These are phyloP conservation scores for Margarornis squamiger DNA, from an alignment of 2,797 vertebrate species.

Conservation along the genomic window DNA sequence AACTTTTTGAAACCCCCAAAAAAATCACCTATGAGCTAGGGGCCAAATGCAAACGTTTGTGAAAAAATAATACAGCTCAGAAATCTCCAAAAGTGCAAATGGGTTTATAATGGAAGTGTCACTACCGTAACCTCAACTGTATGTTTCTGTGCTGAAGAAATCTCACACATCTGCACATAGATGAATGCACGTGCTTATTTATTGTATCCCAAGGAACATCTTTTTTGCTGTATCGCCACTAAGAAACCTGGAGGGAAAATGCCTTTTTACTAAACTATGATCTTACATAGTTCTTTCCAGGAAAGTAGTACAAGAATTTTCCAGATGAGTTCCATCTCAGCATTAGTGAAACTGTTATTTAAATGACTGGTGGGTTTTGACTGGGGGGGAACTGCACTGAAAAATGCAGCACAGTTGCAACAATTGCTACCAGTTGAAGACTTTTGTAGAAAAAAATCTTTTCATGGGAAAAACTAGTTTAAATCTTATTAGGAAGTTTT, in stretches of 20 bases:
- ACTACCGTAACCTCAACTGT: conserved; percentile 2
- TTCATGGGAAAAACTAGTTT: background rate
- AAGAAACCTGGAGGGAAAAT: background rate
- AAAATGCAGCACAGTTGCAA: background rate
- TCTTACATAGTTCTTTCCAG: background rate
- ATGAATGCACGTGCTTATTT: background rate
- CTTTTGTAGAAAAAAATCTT: background rate
- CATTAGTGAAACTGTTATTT: background rate
- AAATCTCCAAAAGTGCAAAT: conserved; percentile 32
- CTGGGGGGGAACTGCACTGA: background rate
- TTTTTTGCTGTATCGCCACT: background rate
- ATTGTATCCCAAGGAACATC: background rate
- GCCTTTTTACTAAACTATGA: background rate
- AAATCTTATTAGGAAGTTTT: background rate
- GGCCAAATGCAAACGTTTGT: conserved; percentile 9
- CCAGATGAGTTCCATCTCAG: background rate
- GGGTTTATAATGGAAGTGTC: conserved; percentile 26
- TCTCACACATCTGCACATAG: background rate
- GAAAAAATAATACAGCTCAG: conserved; percentile 27
- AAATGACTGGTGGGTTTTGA: background rate
- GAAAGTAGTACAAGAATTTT: background rate
- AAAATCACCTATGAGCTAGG: background rate
- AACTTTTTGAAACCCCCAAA: background rate
- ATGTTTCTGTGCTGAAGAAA: background rate
- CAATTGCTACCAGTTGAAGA: background rate